Base-by-base conservation (phyloP, 2,113 vertebrate genomes). In the Melanostigma gelatinosum region DNA sequence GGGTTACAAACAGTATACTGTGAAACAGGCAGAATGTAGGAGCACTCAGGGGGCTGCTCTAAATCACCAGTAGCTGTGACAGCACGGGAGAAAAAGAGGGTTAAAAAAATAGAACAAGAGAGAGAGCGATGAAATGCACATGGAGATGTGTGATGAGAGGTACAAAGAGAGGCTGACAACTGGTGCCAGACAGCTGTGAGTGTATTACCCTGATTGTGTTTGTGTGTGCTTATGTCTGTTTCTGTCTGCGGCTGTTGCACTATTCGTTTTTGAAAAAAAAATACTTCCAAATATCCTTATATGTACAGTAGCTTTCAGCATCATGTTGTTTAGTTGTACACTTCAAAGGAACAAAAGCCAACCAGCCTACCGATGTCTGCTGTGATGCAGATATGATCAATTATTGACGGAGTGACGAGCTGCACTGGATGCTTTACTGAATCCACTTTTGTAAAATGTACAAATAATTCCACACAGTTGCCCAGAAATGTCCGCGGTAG, bases 51-150 rank as follows among this genome's bases (percentile, higher is more conserved):
- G 72, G 58, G 60, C 72, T 82, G 61, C 15, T 83, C 46, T 84
- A 89, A 84, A 88, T 90, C 73, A 87, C 64, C 13, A 36, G 60
- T 76, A 77, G 82, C 80, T 84, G 60, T 80, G 72, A 82, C 70
- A 87, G 62, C 36, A 77, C 1, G 13, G 61, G 29, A 55, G 63
- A 44, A 65, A 77, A 74, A 34, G 36, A 48, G 15, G 55, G 52
- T 77, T 58, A 64, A 66, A 44, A 66, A 48, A 12, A 54, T 58
- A 73, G 44, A 38, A 64, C n/a, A 60, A 82, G 54, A 62, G 42
- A 24, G 36, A n/a, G 24, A 36, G 44, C 38, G 32, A 60, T 69
- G 62, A 65, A 62, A 65, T 75, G 57, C 58, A 65, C 55, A 64
- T 73, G 38, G 58, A 77, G 58, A 79, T 79, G 63, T 83, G 75